Evolutionary conservation across 2,888 invertebrate genomes (phyloP), one percentile per base, ranked within the genome.

Genomic region (Drosophila algonquin): DNA sequence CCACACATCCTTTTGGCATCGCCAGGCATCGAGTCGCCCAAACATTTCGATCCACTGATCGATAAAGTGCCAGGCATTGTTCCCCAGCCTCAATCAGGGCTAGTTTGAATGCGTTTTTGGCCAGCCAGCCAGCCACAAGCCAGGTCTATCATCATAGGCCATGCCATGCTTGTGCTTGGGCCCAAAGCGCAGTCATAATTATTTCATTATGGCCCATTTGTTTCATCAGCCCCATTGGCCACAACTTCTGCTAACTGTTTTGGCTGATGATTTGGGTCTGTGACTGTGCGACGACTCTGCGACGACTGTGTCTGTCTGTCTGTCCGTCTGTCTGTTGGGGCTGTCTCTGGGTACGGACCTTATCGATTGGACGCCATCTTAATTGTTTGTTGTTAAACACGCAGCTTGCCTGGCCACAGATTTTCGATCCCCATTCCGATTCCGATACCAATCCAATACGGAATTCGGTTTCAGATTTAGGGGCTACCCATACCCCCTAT

Each of bases 311-410:
- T 35, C 14, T 69, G 50, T 69, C 57, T 18, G 18, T 18, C 21
- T 3, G 21, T 69, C 50, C 57, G 67, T 4, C n/a, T 18, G 47
- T 8, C 8, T 27, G 6, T 27, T 27, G 6, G 27, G 27, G 6
- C 27, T 46, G 18, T 47, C 32, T 69, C 51, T 27, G 57, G 76
- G 64, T 51, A 67, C 40, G 40, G 40, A 40, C 78, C 77, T 88
- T 88, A 88, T 88, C 88, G 79, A 80, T 77, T 80, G 89, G 89
- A 85, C 83, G 88, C 89, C 89, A 90, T 88, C 88, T 90, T 90
- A 88, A 88, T 88, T 88, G 90, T 88, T 89, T 83, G 89, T 81
- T 89, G 85, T 87, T 87, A 87, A 87, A 85, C 89, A 89, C 85
- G 89, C 87, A 88, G 89, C 40, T 40, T 40, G 40, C 40, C 40